Conservation (phyloP, 2,888 invertebrate species). For the Caenorhabditis sp. region DNA sequence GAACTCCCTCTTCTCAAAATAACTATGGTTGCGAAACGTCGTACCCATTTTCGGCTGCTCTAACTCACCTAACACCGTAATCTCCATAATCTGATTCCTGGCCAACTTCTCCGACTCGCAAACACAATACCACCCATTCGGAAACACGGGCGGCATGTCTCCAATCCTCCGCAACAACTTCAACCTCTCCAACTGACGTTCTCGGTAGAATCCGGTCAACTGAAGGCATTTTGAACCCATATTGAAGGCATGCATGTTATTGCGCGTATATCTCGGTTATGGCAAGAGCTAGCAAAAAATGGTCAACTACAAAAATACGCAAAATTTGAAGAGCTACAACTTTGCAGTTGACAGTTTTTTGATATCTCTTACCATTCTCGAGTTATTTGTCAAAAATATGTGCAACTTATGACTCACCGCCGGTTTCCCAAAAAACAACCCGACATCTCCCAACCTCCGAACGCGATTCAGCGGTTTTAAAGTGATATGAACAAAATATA, state of each 20-base stretch:
- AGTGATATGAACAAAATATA: slow-evolving; percentile 42
- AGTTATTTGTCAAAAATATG: too few relatives aligned
- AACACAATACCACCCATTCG: slow-evolving; percentile 93
- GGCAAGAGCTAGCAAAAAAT: neutral
- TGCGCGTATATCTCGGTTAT: too few relatives aligned
- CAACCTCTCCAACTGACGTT: slow-evolving; percentile 68
- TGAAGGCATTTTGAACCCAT: too few relatives aligned
- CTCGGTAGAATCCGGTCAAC: slow-evolving; percentile 67
- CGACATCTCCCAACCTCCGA: slow-evolving; percentile 67
- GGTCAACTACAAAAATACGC: too few relatives aligned
- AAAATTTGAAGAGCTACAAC: too few relatives aligned
- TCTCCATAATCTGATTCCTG: slow-evolving; percentile 86
- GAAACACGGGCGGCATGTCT: slow-evolving; percentile 90
- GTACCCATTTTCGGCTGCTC: too few relatives aligned
- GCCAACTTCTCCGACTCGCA: slow-evolving; percentile 87
- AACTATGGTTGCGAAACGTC: too few relatives aligned
- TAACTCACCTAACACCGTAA: slow-evolving; percentile 87
- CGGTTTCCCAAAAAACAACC: slow-evolving; percentile 67
- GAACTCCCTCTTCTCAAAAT: too few relatives aligned
- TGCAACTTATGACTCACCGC: too few relatives aligned
- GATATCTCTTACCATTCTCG: too few relatives aligned
- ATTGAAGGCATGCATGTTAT: too few relatives aligned
- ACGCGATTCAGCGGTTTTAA: slow-evolving; percentile 69
- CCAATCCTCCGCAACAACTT: slow-evolving; percentile 84
- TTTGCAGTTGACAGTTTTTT: too few relatives aligned